These are phyloP conservation scores for Rhyacichthys aspro DNA, from an alignment of 2,797 vertebrate genomes.

Conservation along the genomic window DNA sequence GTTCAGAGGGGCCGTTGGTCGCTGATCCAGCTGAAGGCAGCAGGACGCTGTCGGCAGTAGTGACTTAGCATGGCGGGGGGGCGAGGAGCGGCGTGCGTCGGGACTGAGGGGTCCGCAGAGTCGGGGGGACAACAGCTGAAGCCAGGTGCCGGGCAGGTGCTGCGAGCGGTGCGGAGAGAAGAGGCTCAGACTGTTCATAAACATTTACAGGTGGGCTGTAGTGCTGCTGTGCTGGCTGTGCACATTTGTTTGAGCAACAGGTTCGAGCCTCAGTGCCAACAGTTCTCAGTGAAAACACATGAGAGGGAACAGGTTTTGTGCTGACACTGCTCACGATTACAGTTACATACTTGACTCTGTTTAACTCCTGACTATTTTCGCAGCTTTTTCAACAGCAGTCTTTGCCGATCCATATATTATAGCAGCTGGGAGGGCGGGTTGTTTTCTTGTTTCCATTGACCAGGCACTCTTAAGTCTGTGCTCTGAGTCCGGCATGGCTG, in stretches of 20 bases:
- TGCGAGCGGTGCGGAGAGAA: constrained; percentile 23
- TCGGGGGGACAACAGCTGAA: constrained; percentile 20
- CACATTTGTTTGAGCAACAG: constrained; percentile 49
- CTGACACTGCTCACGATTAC: constrained; percentile 15
- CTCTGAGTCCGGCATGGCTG: constrained; percentile 4
- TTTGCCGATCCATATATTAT: constrained; percentile 25
- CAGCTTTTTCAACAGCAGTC: constrained; percentile 17
- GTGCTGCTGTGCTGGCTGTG: constrained; percentile 35
- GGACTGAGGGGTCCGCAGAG: constrained; percentile 1
- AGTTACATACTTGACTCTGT: neutral
- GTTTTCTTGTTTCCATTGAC: constrained; percentile 45
- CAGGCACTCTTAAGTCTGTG: constrained; percentile 26
- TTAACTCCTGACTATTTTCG: constrained; percentile 31
- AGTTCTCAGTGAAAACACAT: constrained; percentile 30
- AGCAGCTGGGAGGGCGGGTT: constrained; percentile 26
- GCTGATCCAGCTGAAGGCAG: constrained; percentile 21
- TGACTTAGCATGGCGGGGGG: constrained; percentile 49
- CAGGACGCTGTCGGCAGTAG: constrained; percentile 25
- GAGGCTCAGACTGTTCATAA: constrained; percentile 36
- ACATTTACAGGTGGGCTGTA: constrained; percentile 62
- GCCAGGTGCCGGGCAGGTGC: constrained; percentile 17
- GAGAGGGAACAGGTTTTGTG: constrained; percentile 25
- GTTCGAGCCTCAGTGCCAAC: constrained; percentile 33
- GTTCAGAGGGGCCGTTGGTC: constrained; percentile 12
- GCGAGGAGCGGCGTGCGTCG: constrained; percentile 25